Percentiles rank a stretch among this genome's conserved stretches.
phyloP scores from a whole-genome alignment of 2,888 invertebrate species.

The Chamaedrilus cognettii region DNA sequence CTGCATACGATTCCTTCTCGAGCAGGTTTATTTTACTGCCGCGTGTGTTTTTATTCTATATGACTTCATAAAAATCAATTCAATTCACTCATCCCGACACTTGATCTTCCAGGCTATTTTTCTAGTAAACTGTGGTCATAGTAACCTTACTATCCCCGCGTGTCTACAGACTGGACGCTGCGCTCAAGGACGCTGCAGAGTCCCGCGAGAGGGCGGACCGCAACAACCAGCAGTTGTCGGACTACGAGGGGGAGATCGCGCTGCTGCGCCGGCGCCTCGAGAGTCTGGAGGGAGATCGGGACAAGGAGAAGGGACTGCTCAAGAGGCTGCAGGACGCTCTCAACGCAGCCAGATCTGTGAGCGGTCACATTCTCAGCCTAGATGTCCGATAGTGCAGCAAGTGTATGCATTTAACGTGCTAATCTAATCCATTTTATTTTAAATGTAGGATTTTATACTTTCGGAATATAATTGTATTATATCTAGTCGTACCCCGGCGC shows the following conservation, averaged over 20 bases:
- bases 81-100: too few species aligned
- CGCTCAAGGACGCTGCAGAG: conserved; percentile 5
- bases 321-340: conserved; percentile 50
- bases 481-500: too few species aligned
- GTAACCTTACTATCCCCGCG: neutral
- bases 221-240: conserved; percentile 60
- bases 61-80: too few species aligned
- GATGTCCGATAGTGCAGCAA: too few species aligned
- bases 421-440: too few species aligned
- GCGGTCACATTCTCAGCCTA: conserved; percentile 11
- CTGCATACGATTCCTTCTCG: too few species aligned
- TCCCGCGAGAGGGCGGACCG: conserved; percentile 28
- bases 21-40: too few species aligned
- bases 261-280: conserved; percentile 57
- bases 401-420: too few species aligned
- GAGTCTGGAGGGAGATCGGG: conserved; percentile 50
- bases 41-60: too few species aligned
- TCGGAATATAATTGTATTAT: too few species aligned
- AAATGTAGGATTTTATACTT: too few species aligned
- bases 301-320: conserved; percentile 58
- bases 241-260: conserved; percentile 61
- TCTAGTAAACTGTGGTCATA: neutral
- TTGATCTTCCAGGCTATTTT: too few species aligned
- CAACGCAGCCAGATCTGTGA: conserved; percentile 51
- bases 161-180: conserved; percentile 14